These are phyloP conservation scores for Danio aesculapii DNA, from an alignment of 2,797 vertebrate genomes.

Conservation along the genomic window DNA sequence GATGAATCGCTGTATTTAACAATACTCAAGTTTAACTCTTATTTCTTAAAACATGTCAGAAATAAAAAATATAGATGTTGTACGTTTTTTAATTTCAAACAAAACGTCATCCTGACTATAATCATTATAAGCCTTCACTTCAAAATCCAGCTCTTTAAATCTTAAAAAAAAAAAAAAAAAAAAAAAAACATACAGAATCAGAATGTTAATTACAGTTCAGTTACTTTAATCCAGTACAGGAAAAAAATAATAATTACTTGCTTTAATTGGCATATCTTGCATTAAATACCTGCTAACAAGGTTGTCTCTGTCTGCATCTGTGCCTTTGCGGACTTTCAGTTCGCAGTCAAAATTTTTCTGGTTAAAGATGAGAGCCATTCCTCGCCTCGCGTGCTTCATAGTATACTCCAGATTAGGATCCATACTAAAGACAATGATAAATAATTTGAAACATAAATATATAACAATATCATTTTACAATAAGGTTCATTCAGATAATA, in stretches of 20 bases:
- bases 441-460: too few species aligned
- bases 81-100: constrained; percentile 82
- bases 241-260: too few species aligned
- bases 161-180: constrained; percentile 62
- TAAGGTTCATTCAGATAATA: too few species aligned
- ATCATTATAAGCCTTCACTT: constrained; percentile 84
- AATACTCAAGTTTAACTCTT: constrained; percentile 1
- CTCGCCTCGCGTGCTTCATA: constrained; percentile 87
- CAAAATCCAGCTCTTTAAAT: constrained; percentile 85
- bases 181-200: background rate
- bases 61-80: background rate
- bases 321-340: constrained; percentile 80
- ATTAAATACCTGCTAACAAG: constrained; percentile 80
- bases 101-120: constrained; percentile 77
- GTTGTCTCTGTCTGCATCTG: constrained; percentile 81
- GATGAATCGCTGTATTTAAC: too few species aligned
- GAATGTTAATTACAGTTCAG: too few species aligned
- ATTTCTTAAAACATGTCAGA: too few species aligned
- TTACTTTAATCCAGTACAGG: background rate
- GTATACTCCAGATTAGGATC: constrained; percentile 88
- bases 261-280: background rate
- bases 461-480: too few species aligned
- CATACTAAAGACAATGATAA: constrained; percentile 64
- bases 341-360: constrained; percentile 88
- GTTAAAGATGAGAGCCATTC: constrained; percentile 93